Conservation (phyloP, 2,113 vertebrate genomes). For the Ornithorhynchus anatinus region DNA sequence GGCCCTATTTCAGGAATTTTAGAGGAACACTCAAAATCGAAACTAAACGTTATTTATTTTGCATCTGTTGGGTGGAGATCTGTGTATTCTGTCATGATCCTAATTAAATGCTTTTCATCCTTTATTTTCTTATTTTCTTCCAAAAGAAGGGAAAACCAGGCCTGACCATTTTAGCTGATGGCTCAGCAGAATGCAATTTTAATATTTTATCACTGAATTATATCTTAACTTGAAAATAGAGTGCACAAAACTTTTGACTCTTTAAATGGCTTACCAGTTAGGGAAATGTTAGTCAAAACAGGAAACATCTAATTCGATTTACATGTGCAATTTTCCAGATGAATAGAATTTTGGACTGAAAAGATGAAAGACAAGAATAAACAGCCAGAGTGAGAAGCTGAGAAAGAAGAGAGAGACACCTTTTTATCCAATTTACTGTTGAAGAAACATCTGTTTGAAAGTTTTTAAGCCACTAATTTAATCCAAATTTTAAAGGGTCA, state of each 20-base stretch:
- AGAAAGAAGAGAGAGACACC: constrained; percentile 52
- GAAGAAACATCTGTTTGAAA: constrained; percentile 73
- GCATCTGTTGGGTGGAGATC: too few species aligned
- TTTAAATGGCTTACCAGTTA: too few species aligned
- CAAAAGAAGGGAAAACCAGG: too few species aligned
- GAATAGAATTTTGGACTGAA: constrained; percentile 33
- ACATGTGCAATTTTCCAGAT: constrained; percentile 58
- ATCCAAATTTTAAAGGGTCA: constrained; percentile 50
- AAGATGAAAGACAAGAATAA: background rate
- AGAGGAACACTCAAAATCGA: too few species aligned
- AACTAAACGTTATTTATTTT: too few species aligned
- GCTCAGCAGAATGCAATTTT: too few species aligned
- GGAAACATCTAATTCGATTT: constrained; percentile 52
- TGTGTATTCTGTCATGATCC: too few species aligned
- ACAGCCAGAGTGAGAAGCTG: constrained; percentile 47
- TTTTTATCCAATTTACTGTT: constrained; percentile 60
- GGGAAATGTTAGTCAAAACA: constrained; percentile 35
- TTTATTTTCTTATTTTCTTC: too few species aligned
- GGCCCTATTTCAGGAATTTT: too few species aligned
- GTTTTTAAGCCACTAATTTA: constrained; percentile 59
- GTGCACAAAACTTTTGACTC: too few species aligned
- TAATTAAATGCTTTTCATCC: too few species aligned
- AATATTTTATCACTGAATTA: constrained; percentile 44
- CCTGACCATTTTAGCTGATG: too few species aligned
- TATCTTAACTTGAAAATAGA: constrained; percentile 35